Evolutionary conservation across 2,888 invertebrate species (phyloP).

Genomic region (Lissocephala sabroskyi): DNA sequence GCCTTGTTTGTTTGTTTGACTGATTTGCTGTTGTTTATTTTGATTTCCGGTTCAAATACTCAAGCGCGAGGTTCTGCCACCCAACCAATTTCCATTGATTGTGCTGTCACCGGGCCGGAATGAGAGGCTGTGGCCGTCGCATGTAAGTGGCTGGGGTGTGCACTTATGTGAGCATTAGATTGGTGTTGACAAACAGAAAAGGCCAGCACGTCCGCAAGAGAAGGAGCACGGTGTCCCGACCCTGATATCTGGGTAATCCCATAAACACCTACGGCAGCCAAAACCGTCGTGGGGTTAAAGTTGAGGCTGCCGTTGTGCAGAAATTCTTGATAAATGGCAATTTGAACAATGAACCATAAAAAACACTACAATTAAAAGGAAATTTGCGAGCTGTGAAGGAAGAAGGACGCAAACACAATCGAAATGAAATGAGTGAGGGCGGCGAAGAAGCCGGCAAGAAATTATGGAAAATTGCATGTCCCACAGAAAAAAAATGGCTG

Average conservation of each 20-base stretch:
- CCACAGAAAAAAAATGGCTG: neutral
- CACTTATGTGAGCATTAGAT: conserved; percentile 41
- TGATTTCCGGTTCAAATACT: conserved; percentile 60
- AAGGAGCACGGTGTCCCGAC: too few species aligned
- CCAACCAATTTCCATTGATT: conserved; percentile 50
- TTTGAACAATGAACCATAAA: too few species aligned
- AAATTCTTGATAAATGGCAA: too few species aligned
- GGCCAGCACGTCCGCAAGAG: too few species aligned
- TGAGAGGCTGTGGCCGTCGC: conserved; percentile 1
- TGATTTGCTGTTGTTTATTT: conserved; percentile 60
- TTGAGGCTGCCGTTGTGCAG: too few species aligned
- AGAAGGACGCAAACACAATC: neutral
- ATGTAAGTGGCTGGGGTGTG: conserved; percentile 11
- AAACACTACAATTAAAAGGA: conserved; percentile 17
- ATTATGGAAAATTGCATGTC: conserved; percentile 3
- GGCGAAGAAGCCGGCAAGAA: neutral
- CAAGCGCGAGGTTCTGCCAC: conserved; percentile 35
- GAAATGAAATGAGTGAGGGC: neutral
- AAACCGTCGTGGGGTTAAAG: too few species aligned
- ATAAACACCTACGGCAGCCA: too few species aligned
- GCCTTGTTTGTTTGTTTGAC: conserved; percentile 54
- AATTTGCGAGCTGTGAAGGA: conserved; percentile 11
- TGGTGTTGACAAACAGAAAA: conserved; percentile 56
- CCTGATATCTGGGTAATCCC: too few species aligned
- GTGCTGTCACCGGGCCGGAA: conserved; percentile 35